Evolutionary conservation across 2,113 vertebrate species (phyloP).

Genomic region (Turdus rufiventris): DNA sequence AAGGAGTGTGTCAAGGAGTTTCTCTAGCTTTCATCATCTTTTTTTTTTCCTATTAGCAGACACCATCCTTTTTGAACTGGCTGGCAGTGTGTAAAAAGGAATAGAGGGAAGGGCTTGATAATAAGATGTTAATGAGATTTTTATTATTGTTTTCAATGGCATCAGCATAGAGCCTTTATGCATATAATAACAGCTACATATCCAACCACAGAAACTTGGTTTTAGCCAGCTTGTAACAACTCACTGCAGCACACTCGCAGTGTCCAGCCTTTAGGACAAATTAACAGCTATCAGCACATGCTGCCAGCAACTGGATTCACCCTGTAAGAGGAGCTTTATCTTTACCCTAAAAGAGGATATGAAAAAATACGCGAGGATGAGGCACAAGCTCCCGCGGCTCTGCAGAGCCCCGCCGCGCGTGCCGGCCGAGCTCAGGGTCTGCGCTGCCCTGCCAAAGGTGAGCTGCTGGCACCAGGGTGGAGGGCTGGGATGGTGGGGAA

Average conservation of each 20-base stretch:
- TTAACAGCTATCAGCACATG: neutral
- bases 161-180: neutral
- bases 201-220: neutral
- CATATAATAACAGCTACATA: neutral
- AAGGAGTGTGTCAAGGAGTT: slow-evolving; percentile 34
- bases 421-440: neutral
- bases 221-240: neutral
- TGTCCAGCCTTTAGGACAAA: neutral
- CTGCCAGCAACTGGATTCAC: neutral
- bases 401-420: neutral
- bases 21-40: slow-evolving; percentile 48
- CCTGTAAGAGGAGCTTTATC: neutral
- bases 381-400: slow-evolving; percentile 2
- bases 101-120: slow-evolving; percentile 2
- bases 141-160: slow-evolving; percentile 3
- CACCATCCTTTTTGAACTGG: neutral
- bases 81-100: neutral
- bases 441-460: neutral
- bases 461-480: neutral
- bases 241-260: neutral
- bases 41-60: neutral
- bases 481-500: neutral
- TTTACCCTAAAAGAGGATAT: neutral
- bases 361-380: slow-evolving; percentile 18
- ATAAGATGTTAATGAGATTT: neutral